Base-by-base conservation (phyloP, 2,888 invertebrate genomes). In the Unio pictorum region DNA sequence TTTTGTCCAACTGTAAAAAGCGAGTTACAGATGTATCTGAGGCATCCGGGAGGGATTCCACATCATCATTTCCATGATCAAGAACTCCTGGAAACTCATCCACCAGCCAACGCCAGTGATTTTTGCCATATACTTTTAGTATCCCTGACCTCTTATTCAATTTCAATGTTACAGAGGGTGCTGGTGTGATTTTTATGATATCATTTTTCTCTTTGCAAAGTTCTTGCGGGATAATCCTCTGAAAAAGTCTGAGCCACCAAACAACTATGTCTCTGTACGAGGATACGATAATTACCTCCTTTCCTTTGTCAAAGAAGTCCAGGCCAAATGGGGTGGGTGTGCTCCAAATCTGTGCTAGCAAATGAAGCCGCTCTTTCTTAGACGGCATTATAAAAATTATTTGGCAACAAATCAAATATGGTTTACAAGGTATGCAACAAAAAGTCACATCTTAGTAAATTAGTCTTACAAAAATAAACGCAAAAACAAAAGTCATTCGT, bases 21-120 rank as follows among this genome's bases (percentile, higher is more conserved):
- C 86, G 64, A 0, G 87, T 85, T 17, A 87, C 85, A 28, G 87
- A 87, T 30, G 78, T 79, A 57, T 86, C 86, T 0, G 87, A 84
- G 4, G 71, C 77, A 64, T 84, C 84, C 11, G 81, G 81, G 3
- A 84, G 76, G 7, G 75, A 69, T 57, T 85, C 82, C 54, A 80
- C 83, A 30, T 86, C 86, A 55, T 81, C 82, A 61, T 85, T 86
- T 0, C 84, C 86, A 56, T 83, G 79, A 68, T 87, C 86, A 59
- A 87, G 76, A n/a, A 87, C 79, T 60, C 80, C 79, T 3, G 80
- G 81, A 69, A 87, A 87, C 61, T 84, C 84, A 62, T 86, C 83
- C 11, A 85, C 81, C 74, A 87, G 81, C 87, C 87, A 87, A 1
- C 78, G 76, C 84, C 86, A 83, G 74, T 86, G 86, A 64, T 84